Percentiles rank a stretch among this genome's conserved stretches.
phyloP scores from a whole-genome alignment of 1,140 invertebrate genomes.

The Drosophila kanapiae region DNA sequence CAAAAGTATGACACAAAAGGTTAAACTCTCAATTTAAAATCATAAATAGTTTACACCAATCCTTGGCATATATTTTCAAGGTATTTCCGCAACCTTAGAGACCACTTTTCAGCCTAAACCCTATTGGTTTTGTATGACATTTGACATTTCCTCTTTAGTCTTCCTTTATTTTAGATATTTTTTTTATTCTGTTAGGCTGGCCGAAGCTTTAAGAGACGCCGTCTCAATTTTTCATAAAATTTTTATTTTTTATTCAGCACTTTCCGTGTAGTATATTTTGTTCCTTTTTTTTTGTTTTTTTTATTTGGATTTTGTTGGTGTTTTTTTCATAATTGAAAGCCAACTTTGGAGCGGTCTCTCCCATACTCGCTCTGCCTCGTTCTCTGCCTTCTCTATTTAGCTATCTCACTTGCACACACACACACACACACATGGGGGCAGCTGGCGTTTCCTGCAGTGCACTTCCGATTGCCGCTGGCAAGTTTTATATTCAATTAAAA shows the following conservation, averaged over 20 bases:
- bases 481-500: slow-evolving; percentile 84
- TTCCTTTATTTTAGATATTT: not conserved
- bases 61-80: not conserved
- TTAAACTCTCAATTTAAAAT: not conserved
- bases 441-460: slow-evolving; percentile 77
- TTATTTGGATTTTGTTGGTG: slow-evolving; percentile 35
- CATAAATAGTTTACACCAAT: not conserved
- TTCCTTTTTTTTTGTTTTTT: not conserved
- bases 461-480: slow-evolving; percentile 80
- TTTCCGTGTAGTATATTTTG: slow-evolving; percentile 11
- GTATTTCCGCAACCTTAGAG: not conserved
- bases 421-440: slow-evolving; percentile 55
- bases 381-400: slow-evolving; percentile 1
- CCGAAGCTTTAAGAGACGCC: slow-evolving; percentile 27
- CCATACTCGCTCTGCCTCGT: too few species aligned
- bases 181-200: slow-evolving; percentile 3
- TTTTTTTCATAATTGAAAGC: slow-evolving; percentile 79
- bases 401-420: slow-evolving; percentile 12
- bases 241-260: slow-evolving; percentile 35
- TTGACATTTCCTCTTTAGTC: not conserved
- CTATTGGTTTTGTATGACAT: not conserved
- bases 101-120: not conserved
- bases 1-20: not conserved
- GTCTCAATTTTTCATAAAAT: slow-evolving; percentile 51
- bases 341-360: slow-evolving; percentile 56